phyloP scores from a whole-genome alignment of 1,140 invertebrate genomes.

The Lanistes nyassanus region DNA sequence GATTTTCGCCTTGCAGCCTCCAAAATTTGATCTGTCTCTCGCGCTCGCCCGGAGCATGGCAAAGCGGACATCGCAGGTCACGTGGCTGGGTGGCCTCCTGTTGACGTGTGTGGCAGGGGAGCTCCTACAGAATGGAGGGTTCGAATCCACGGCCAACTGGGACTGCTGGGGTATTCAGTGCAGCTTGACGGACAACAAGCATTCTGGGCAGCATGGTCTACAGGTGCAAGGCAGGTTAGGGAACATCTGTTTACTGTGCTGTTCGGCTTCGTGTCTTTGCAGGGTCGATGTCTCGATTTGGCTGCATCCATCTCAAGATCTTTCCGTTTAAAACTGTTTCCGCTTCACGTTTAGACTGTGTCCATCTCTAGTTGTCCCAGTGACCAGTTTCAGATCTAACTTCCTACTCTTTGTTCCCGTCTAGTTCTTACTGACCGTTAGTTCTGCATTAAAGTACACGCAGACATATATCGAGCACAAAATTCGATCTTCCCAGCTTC shows the following conservation, averaged over 20 bases:
- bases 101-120: background rate
- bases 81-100: background rate
- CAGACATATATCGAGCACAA: no score
- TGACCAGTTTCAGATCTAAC: constrained; percentile 27
- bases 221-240: constrained; percentile 23
- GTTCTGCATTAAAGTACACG: no score
- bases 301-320: no score
- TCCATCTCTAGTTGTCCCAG: background rate
- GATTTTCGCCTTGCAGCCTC: no score
- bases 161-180: constrained; percentile 23
- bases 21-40: no score
- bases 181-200: constrained; percentile 2
- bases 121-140: constrained; percentile 16
- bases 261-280: background rate
- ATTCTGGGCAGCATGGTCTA: constrained; percentile 15
- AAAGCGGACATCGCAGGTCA: background rate
- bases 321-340: background rate
- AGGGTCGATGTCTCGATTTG: no score
- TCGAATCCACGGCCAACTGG: constrained; percentile 23
- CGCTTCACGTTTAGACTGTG: background rate
- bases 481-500: no score
- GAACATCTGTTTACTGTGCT: background rate
- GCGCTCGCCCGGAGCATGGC: background rate
- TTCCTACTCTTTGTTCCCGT: no score
- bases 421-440: no score